Evolutionary conservation across 2,888 invertebrate genomes (phyloP), one percentile per base, ranked within the genome.

Genomic region (Drosophila melanosoma): DNA sequence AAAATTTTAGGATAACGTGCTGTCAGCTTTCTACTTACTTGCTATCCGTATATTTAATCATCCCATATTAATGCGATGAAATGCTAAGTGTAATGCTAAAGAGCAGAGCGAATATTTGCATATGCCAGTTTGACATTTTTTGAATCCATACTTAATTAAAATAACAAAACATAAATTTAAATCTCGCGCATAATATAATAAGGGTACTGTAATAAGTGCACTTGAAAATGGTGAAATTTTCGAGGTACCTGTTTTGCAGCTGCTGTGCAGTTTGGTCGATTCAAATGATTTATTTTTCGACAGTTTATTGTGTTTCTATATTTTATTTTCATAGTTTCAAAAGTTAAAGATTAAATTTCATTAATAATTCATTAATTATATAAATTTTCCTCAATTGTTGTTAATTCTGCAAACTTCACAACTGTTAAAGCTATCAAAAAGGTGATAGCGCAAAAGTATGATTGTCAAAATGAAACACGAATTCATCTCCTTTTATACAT

Each of bases 1-100:
- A 82, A 4, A 23, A 15, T 45, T 45, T 45, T 45, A 23, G 7
- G 45, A 23, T 45, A 45, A 20, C 23, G 23, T 23, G 45, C 15
- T 23, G 15, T 45, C 15, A 23, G 23, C 15, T 23, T 23, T 45
- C 40, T 23, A 23, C 12, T 23, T 45, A 45, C 23, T 15, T 45
- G 45, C 15, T 4, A 45, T 15, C 1, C 45, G 8, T 23, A 45
- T 23, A 23, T 23, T 23, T 8, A 15, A 1, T 15, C 3, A 23
- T 45, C 23, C 15, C 45, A 45, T 23, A 23, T 23, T 23, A 15
- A 45, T 8, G 2, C 23, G 15, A 8, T 45, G 15, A 42, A 42
- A 42, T 42, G 23, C 15, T 23, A 5, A n/a, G 10, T 40, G 5
- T 40, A n/a, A n/a, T 40, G n/a, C 40, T 40, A n/a, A n/a, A n/a